Evolutionary conservation across 2,888 invertebrate species (phyloP), one percentile per base, ranked within the genome.

Genomic region (Stenodema calcarata): DNA sequence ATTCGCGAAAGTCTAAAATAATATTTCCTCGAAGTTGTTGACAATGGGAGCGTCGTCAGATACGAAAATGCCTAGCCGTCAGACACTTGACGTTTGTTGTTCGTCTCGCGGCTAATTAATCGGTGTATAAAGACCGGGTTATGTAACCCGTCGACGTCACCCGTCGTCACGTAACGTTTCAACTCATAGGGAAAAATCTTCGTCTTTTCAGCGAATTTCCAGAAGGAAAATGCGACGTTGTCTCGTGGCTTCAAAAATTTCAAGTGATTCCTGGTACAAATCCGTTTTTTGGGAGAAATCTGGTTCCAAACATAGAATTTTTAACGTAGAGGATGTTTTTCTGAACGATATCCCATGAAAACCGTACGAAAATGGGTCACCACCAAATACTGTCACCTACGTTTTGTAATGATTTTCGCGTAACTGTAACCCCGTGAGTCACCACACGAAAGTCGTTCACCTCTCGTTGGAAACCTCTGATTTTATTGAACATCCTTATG

Each of bases 91-190:
- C 62, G 62, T 23, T 62, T 62, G 62, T 62, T 62, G 62, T 62
- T 62, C 62, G 62, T 23, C 62, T 62, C 23, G 18, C 62, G 62
- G 62, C 62, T 62, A 62, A 62, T 62, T 62, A 62, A 62, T 62
- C 62, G 62, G 62, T 62, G 62, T 62, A 62, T 62, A 62, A 62
- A 62, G 62, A 62, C 62, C 62, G 62, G 62, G 62, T 62, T 62
- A 62, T 23, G 27, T 62, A 62, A 62, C 62, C 18, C 62, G 7
- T 4, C 18, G 62, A 62, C 62, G 62, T 62, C 62, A 62, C 23
- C 62, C 23, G 27, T 23, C 62, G 62, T 62, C 62, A 62, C 62
- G 62, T 62, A 62, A 62, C 62, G 62, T 62, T 62, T 23, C 23
- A 23, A 62, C 62, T 62, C 62, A 62, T 62, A 23, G 62, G 62